phyloP scores from a whole-genome alignment of 2,797 vertebrate genomes.

The Pterois miles region DNA sequence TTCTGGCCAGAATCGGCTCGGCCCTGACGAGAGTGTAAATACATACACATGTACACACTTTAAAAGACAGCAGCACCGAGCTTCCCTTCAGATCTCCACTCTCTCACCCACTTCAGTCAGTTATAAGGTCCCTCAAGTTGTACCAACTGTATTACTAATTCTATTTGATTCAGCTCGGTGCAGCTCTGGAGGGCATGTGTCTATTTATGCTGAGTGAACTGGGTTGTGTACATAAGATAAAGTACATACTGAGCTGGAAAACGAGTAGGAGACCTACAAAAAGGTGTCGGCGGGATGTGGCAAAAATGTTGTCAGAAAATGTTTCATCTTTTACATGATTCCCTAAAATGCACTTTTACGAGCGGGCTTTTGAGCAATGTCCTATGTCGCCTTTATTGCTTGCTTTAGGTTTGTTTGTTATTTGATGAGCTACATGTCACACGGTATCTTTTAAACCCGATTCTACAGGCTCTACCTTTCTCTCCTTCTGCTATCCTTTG shows the following conservation, averaged over 20 bases:
- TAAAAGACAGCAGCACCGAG: not conserved
- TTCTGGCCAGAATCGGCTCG: constrained; percentile 92
- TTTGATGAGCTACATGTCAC: constrained; percentile 2
- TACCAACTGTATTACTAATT: constrained; percentile 52
- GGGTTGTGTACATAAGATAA: constrained; percentile 4
- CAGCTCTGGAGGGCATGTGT: constrained; percentile 39
- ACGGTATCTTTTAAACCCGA: not conserved
- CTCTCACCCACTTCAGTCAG: constrained; percentile 29
- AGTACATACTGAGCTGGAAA: constrained; percentile 22
- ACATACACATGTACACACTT: not conserved
- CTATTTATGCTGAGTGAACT: constrained; percentile 40
- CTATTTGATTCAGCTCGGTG: constrained; percentile 53
- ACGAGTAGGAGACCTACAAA: constrained; percentile 9
- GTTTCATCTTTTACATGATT: not conserved
- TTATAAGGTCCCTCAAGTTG: constrained; percentile 30
- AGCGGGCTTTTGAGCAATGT: not conserved
- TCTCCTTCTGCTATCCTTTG: not conserved
- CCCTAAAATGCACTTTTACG: not conserved
- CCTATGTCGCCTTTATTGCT: not conserved
- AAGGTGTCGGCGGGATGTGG: constrained; percentile 6
- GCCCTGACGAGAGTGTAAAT: constrained; percentile 82
- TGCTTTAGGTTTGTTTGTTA: constrained; percentile 2
- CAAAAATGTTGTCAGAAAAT: not conserved
- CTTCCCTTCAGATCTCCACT: constrained; percentile 30
- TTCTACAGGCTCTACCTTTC: not conserved